Base-by-base conservation (phyloP, 2,888 invertebrate genomes). In the Drosophila diplacantha region DNA sequence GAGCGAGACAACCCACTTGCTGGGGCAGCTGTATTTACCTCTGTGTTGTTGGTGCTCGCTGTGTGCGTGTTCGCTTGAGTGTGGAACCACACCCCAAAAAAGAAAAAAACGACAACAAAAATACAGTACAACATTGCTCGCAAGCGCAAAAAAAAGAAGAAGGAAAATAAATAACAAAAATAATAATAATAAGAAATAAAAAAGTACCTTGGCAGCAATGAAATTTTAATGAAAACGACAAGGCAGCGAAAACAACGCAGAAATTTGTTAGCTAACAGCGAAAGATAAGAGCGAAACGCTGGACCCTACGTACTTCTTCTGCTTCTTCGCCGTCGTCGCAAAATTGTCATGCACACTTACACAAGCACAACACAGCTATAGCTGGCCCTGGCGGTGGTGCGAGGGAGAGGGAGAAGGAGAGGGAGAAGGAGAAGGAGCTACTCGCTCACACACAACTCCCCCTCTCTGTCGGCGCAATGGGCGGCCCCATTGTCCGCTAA, bases 161-260 rank as follows among this genome's bases (percentile, higher is more conserved):
- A 39, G 22, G 20, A 50, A 20, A 29, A 62, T 35, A 60, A 62
- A 31, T 31, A 60, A 31, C n/a, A 34, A 52, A 41, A 31, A 46
- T 46, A 46, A 46, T 46, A 46, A 46, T 31, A 46, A 31, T 5
- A 31, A 31, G 31, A 46, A 31, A 46, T 31, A 46, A 47, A 20
- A 59, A 58, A 41, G 60, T 63, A 41, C 62, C 61, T 67, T 66
- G 57, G 59, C 61, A 68, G 83, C 81, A 82, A 77, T 76, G 83
- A 80, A 82, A 80, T 76, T 78, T 78, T 78, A 80, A 78, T 82
- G 81, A 80, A 82, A 82, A 82, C 74, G 77, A 74, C 72, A 80
- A 73, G 64, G 37, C 54, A 74, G 65, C 52, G 53, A 63, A 64
- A 63, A 63, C 63, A 63, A 64, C 54, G 64, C 63, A 63, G 46